These are phyloP conservation scores for Brachyalestes nurse DNA, from an alignment of 2,797 vertebrate genomes.

Conservation along the genomic window DNA sequence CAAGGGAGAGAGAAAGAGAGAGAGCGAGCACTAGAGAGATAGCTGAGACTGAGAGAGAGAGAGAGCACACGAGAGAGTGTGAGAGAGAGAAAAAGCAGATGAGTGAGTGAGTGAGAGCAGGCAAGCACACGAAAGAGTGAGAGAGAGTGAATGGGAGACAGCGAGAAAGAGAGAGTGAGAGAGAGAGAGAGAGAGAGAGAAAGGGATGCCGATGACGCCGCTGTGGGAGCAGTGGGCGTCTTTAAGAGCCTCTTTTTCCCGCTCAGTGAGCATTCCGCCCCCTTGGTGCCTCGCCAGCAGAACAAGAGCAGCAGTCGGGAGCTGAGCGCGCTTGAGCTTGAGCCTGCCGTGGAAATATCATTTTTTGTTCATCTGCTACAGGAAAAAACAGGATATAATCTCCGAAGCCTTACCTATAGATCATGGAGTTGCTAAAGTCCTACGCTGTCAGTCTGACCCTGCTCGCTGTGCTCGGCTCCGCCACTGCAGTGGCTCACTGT, in stretches of 20 bases:
- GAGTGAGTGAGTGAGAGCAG: conserved; percentile 26
- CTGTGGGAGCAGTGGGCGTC: conserved; percentile 59
- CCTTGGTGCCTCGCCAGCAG: conserved; percentile 45
- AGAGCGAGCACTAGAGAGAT: neutral
- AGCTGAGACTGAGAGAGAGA: too few species aligned
- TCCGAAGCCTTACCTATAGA: conserved; percentile 54
- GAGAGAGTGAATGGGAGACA: neutral
- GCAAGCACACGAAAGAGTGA: neutral
- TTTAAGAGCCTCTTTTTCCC: conserved; percentile 63
- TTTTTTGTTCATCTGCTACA: conserved; percentile 21
- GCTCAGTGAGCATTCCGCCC: conserved; percentile 51
- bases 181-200: conserved; percentile 26
- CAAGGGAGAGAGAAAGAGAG: neutral
- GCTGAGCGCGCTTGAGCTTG: conserved; percentile 30
- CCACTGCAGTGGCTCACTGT: conserved; percentile 75
- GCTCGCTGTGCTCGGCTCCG: conserved; percentile 68
- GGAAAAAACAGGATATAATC: conserved; percentile 54
- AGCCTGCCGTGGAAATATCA: conserved; percentile 43
- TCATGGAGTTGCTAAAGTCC: conserved; percentile 71
- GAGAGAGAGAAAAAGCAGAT: neutral
- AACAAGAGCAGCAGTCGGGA: conserved; percentile 43
- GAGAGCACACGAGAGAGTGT: neutral
- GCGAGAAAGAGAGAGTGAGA: neutral
- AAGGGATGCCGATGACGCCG: conserved; percentile 41
- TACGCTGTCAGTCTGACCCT: conserved; percentile 57